Base-by-base conservation (phyloP, 2,888 invertebrate genomes). In the Drosophila meridionalis region DNA sequence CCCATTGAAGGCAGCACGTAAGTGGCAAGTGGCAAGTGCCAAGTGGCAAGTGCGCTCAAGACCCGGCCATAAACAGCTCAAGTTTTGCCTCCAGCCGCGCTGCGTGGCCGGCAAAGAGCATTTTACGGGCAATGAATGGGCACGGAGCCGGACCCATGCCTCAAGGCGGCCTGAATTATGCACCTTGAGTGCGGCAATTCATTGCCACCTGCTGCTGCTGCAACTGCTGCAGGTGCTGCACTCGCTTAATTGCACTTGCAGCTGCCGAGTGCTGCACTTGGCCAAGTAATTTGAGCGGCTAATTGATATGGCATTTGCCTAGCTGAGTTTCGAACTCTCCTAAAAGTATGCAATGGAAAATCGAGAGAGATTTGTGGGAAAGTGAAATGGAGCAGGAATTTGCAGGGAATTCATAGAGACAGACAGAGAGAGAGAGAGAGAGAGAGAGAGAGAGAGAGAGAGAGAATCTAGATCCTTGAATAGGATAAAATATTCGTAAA, bases 1-100 rank as follows among this genome's bases (percentile, higher is more conserved):
- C 74, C 55, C 47, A 20, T 36, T 28, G 40, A 50, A 58, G 68
- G 65, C 32, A n/a, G 42, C 20, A n/a, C 34, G 45, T 58, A 58
- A 58, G 59, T 28, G 71, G 55, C 32, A 65, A 69, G 55, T 57
- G 52, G 69, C 34, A 69, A 65, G 36, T 69, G 73, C 66, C 64
- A 78, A 83, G 78, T 83, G 83, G 82, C 59, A 84, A 84, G 87
- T 84, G 82, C 73, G 82, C 76, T 87, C 70, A 69, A 57, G 69
- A 62, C 61, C 67, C 73, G 64, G 74, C 66, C 59, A 69, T 82
- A 76, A 84, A 80, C 67, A 63, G 68, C 75, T 75, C 79, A 78
- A 78, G 71, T 78, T 78, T 64, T 45, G 52, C 50, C 53, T 20
- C 60, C 53, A 59, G 60, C 14, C 48, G 20, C 42, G 56, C 42